Base-by-base conservation (phyloP, 2,797 vertebrate genomes). In the Rhyacichthys aspro region DNA sequence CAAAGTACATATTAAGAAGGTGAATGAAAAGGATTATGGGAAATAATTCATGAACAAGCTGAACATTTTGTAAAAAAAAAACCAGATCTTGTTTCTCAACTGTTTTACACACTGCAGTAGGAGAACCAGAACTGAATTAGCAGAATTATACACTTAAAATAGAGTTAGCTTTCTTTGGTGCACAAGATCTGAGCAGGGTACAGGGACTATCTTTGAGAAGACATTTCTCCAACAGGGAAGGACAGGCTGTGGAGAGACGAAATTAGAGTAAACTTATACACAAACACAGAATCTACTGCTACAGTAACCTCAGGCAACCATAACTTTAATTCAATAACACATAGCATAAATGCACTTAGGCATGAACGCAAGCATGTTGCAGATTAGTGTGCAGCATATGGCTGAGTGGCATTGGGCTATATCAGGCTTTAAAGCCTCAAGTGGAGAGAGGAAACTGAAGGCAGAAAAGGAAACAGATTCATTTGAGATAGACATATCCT, bases 281-380 rank as follows among this genome's bases (percentile, higher is more conserved):
- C 42, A 42, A 23, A 14, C 19, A 7, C 28, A 6, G 43, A 44
- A 38, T 18, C 28, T 19, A 42, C 8, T 0, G 19, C 17, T 59
- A 60, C 28, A 28, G 18, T 63, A 57, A 70, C 76, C 64, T 64
- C 56, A 16, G 67, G 70, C 68, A 12, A 52, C 58, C 70, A 65
- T 55, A 60, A 49, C 63, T 57, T 54, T 78, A 74, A 90, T 76
- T 68, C 55, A 87, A 78, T 70, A 67, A 68, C 69, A 74, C 63
- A 41, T 47, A 58, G 61, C 59, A 64, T 68, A 63, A 63, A 73
- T 39, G 53, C 59, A 67, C 43, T 62, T 54, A 43, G 44, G 42
- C 58, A 55, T 49, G 10, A 55, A 62, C 32, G 50, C 42, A 52
- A 36, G 46, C 43, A 70, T 43, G 38, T 12, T 33, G 46, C 43